Percentiles rank a stretch among this genome's conserved stretches.
Evolutionary conservation across 2,797 vertebrate species (phyloP).

Genomic region (Alosa sapidissima): DNA sequence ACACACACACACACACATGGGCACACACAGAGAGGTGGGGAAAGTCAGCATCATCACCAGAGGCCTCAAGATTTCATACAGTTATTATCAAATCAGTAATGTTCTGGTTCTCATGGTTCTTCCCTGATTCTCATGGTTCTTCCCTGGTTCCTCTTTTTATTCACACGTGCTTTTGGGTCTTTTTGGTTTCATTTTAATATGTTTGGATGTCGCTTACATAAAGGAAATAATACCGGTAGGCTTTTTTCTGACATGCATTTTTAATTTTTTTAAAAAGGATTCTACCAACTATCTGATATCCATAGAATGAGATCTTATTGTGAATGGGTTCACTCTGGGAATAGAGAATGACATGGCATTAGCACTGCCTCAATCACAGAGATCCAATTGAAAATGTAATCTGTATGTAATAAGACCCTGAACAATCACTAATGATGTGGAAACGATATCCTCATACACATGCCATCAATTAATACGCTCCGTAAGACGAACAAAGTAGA

Average conservation of each 20-base stretch:
- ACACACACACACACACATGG: conserved; percentile 18
- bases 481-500: not conserved
- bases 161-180: not conserved
- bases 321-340: not conserved
- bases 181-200: not conserved
- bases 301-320: not conserved
- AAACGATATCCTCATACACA: not conserved
- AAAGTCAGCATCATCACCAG: not conserved
- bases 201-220: not conserved
- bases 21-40: not conserved
- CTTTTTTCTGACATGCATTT: not conserved
- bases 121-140: not conserved
- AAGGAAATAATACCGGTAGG: not conserved
- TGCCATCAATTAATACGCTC: not conserved
- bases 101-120: no score
- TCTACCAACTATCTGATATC: not conserved
- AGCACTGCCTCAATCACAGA: not conserved
- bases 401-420: not conserved
- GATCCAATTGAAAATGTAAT: not conserved
- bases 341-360: not conserved
- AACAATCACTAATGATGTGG: not conserved
- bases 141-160: not conserved
- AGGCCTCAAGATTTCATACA: not conserved
- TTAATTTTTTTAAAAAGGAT: not conserved
- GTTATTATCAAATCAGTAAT: no score